phyloP scores from a whole-genome alignment of 1,140 invertebrate genomes.

The Lepidotrigona ventralis region DNA sequence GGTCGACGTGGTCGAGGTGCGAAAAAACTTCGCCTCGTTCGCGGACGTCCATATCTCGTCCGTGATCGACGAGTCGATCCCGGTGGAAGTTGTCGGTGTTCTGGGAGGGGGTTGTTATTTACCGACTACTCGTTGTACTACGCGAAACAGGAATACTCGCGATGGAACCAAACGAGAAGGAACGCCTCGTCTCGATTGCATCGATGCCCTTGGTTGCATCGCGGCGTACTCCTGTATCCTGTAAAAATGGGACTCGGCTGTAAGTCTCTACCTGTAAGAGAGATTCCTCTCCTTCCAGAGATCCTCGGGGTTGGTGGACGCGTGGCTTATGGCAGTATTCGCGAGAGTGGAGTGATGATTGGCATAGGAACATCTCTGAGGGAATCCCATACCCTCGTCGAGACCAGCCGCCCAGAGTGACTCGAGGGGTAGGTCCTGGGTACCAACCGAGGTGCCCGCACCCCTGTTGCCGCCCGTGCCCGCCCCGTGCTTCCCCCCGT shows the following conservation, averaged over 20 bases:
- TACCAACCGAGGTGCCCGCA: constrained; percentile 49
- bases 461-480: constrained; percentile 46
- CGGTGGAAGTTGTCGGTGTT: constrained; percentile 70
- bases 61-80: constrained; percentile 67
- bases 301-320: constrained; percentile 62
- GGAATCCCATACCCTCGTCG: constrained; percentile 75
- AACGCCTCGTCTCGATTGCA: background rate
- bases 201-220: background rate
- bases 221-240: background rate
- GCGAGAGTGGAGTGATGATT: constrained; percentile 65
- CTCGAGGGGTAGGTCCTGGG: constrained; percentile 72
- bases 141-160: background rate
- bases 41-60: constrained; percentile 74
- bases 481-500: constrained; percentile 65
- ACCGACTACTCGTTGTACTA: background rate
- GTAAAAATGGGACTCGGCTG: no score
- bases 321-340: constrained; percentile 40
- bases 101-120: constrained; percentile 25
- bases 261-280: constrained; percentile 63
- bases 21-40: constrained; percentile 68
- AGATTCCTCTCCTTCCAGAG: constrained; percentile 69
- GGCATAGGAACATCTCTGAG: constrained; percentile 72
- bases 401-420: constrained; percentile 75
- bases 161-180: background rate
- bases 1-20: constrained; percentile 71